Base-by-base conservation (phyloP, 2,888 invertebrate species). In the Sthenelais limicola region DNA sequence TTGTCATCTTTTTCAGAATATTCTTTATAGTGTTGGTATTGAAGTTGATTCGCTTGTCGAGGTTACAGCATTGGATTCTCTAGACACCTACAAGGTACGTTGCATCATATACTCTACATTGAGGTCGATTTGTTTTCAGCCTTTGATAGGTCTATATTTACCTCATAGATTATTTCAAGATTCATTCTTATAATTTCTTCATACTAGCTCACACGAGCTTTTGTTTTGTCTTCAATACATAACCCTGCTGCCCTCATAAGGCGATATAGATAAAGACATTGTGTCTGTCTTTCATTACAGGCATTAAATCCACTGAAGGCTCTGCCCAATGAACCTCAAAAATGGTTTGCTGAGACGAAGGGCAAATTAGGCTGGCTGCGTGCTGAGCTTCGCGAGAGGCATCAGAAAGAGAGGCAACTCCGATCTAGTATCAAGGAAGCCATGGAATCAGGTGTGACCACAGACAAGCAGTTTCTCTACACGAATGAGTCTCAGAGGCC, bases 31-130 rank as follows among this genome's bases (percentile, higher is more conserved):
- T n/a, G 38, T 76, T 18, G 72, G 73, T 24, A 52, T 56, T n/a
- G 76, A 74, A 32, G 54, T 77, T 3, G 73, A 75, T 47, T 43
- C 54, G 24, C 67, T 75, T 28, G 68, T 77, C 15, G 77, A 77
- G 54, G 62, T 72, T 9, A 75, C 72, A 9, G 43, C 77, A 3
- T 15, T 73, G 21, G 75, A 69, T 47, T 73, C 75, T 0, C n/a
- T 73, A 30, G 75, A 77, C 30, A 56, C 75, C 0, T 77, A 77
- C 68, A 72, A 77, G 52, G 71, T 66, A 30, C 28, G 38, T 24
- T 49, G 1, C 9, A 33, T 30, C 21, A 9, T 3, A 9, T 18
- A 0, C 35, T 30, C 24, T 15, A 30, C 49, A 49, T 48, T 24
- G 30, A n/a, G 43, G 48, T 9, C 18, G 9, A 21, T 21, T 52